Evolutionary conservation across 2,888 invertebrate genomes (phyloP), one percentile per base, ranked within the genome.

Genomic region (Linnaemya tessellans): DNA sequence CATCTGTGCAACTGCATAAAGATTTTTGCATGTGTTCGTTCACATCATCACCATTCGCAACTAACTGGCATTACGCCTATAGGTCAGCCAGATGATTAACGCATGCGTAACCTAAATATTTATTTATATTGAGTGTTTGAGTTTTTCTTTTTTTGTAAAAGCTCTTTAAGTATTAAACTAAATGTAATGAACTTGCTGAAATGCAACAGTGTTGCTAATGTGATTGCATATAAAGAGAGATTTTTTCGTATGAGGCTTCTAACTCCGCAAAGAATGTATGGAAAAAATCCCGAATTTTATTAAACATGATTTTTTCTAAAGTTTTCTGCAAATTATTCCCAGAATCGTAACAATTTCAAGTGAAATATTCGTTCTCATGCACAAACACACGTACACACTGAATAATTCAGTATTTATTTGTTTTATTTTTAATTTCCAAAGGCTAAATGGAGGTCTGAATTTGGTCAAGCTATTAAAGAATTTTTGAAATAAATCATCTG

Each of bases 81-180:
- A 70, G 83, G 78, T 83, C 80, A 84, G 62, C 73, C 74, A 74
- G 60, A 71, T 78, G 77, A 78, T 83, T 83, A 78, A 81, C 84
- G 84, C 85, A 85, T 85, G 85, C 82, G 79, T 85, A 85, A 82
- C 82, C 82, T 58, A 85, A 85, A 85, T 82, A 82, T 74, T 80
- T 80, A 73, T 80, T 74, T 74, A 67, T 58, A 80, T 75, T 64
- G 15, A 35, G 22, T 64, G 43, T 1, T 22, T 0, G 15, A 20
- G 41, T 18, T 7, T 13, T 11, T 49, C 18, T 20, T n/a, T 35
- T 58, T 30, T 64, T n/a, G n/a, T 56, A 54, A 49, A 71, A 71
- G 43, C 35, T 64, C 46, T 80, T 46, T 38, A 71, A 38, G 71
- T 71, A 56, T 51, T 71, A 46, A 80, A 79, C 54, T 64, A 13